A percentile compares a stretch with the other conserved stretches of the same genome.
phyloP scores from a whole-genome alignment of 2,113 vertebrate species.

The Pimephales promelas region DNA sequence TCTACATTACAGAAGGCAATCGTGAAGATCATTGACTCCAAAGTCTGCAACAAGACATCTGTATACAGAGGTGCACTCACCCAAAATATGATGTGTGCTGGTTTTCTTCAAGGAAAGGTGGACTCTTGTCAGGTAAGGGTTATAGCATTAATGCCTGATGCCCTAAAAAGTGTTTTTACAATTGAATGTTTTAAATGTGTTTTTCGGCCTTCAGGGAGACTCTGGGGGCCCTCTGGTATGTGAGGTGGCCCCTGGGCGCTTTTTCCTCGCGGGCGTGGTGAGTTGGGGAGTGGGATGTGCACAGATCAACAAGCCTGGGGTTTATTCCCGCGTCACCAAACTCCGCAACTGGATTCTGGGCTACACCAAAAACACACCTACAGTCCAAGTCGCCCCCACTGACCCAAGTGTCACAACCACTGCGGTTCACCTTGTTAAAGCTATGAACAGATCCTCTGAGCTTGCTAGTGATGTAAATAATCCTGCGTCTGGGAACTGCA shows the following conservation, averaged over 20 bases:
- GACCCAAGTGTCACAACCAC: background rate
- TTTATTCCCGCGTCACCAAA: constrained; percentile 87
- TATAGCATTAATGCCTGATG: background rate
- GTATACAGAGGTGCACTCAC: constrained; percentile 84
- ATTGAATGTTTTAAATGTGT: background rate
- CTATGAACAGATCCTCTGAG: background rate
- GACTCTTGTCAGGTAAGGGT: constrained; percentile 92
- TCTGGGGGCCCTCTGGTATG: constrained; percentile 95
- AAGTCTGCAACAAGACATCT: constrained; percentile 77
- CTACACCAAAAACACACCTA: constrained; percentile 58
- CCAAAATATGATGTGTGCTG: constrained; percentile 91
- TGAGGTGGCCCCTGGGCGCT: constrained; percentile 85
- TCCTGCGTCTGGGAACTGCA: constrained; percentile 73
- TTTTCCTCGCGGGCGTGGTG: constrained; percentile 91
- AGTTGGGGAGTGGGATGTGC: constrained; percentile 96
- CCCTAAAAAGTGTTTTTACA: background rate
- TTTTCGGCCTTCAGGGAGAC: constrained; percentile 83
- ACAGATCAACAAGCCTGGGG: constrained; percentile 85
- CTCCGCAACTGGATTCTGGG: constrained; percentile 88
- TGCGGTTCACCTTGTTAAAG: background rate
- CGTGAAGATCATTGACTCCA: constrained; percentile 88
- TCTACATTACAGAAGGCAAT: constrained; percentile 87
- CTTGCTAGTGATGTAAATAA: constrained; percentile 56
- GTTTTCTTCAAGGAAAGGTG: constrained; percentile 90
- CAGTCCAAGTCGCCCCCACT: constrained; percentile 8